phyloP scores from a whole-genome alignment of 1,140 invertebrate species.

The Leptestheria dahalacensis region DNA sequence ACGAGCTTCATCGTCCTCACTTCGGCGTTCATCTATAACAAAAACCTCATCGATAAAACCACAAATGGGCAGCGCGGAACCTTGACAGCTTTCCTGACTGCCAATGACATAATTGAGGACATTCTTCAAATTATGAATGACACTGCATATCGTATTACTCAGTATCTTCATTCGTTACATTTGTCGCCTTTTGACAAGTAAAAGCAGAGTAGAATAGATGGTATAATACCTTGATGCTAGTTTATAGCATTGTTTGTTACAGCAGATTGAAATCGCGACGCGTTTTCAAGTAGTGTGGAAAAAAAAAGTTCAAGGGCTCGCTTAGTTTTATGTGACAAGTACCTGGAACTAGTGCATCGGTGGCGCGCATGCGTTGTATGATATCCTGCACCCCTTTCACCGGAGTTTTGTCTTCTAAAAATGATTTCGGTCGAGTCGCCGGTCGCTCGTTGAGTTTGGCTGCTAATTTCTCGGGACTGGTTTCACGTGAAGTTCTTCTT shows the following conservation, averaged over 20 bases:
- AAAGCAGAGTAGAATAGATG: background rate
- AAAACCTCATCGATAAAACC: background rate
- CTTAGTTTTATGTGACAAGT: background rate
- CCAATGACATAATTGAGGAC: no score
- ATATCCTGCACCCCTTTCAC: background rate
- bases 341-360: background rate
- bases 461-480: background rate
- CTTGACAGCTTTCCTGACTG: no score
- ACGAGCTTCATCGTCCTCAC: slow-evolving; percentile 49
- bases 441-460: background rate
- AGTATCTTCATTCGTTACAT: no score
- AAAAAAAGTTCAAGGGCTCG: background rate
- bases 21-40: background rate
- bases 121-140: no score
- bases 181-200: no score
- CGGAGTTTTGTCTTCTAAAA: background rate
- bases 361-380: background rate
- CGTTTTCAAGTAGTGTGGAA: background rate
- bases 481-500: background rate
- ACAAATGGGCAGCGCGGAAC: no score
- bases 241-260: no score
- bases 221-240: background rate
- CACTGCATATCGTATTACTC: no score
- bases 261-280: background rate
- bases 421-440: background rate